Evolutionary conservation across 2,888 invertebrate genomes (phyloP).

Genomic region (Trissolcus japonicus): DNA sequence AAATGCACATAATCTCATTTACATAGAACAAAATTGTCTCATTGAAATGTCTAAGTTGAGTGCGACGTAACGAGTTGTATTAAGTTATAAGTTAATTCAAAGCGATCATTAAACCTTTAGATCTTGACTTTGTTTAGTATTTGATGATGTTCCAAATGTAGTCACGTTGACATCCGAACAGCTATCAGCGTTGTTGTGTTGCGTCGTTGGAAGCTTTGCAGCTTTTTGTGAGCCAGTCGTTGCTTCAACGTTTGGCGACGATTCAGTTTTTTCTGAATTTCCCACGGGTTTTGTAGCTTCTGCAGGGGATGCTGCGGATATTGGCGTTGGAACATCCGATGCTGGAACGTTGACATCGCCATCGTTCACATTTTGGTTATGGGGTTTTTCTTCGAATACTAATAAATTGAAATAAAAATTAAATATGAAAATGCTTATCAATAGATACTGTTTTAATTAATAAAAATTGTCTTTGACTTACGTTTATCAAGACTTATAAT

Average conservation of each 20-base stretch:
- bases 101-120: conserved; percentile 67
- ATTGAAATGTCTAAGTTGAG: conserved; percentile 36
- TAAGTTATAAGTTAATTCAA: conserved; percentile 59
- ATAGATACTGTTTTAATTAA: background rate
- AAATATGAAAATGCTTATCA: too few species aligned
- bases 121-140: conserved; percentile 63
- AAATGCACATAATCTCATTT: background rate
- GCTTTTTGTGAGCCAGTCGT: conserved; percentile 26
- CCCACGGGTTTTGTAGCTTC: conserved; percentile 70
- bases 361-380: conserved; percentile 69
- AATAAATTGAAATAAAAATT: conserved; percentile 43
- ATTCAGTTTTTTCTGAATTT: conserved; percentile 70
- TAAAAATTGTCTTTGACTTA: conserved; percentile 74
- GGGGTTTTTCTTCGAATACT: conserved; percentile 87
- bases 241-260: conserved; percentile 60
- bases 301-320: conserved; percentile 71
- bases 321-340: conserved; percentile 68
- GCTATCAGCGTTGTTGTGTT: conserved; percentile 66
- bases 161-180: conserved; percentile 65
- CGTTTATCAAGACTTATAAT: conserved; percentile 91
- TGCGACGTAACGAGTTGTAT: conserved; percentile 35
- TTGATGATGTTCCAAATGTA: conserved; percentile 46
- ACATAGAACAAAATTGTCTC: conserved; percentile 1
- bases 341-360: conserved; percentile 68
- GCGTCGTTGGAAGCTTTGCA: conserved; percentile 66